Conservation (phyloP, 2,113 vertebrate species). For the Rhinopomastus cyanomelas region DNA sequence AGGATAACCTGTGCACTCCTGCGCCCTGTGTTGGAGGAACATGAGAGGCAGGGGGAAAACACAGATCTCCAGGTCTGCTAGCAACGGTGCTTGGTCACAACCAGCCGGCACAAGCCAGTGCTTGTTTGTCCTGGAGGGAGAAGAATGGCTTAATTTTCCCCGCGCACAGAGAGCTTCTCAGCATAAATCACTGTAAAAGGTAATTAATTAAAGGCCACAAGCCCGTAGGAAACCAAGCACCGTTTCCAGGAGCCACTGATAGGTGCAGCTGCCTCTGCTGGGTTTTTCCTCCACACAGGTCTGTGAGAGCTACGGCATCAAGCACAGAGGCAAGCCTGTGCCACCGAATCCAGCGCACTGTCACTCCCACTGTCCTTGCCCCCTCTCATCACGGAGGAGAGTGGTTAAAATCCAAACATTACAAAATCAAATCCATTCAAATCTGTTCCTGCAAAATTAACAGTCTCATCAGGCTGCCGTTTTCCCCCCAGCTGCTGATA, state of each 20-base stretch:
- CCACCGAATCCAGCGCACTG: neutral
- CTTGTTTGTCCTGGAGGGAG: neutral
- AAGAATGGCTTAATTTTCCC: slow-evolving; percentile 30
- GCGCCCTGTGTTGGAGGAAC: neutral
- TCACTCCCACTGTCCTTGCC: neutral
- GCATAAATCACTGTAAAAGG: neutral
- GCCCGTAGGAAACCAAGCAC: neutral
- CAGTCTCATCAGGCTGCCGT: neutral
- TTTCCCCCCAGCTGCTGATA: neutral
- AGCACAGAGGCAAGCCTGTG: neutral
- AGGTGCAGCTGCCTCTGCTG: neutral
- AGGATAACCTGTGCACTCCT: neutral
- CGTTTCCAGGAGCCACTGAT: neutral
- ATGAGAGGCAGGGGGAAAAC: neutral
- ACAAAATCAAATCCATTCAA: neutral
- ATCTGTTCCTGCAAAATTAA: neutral
- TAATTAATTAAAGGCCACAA: slow-evolving; percentile 29
- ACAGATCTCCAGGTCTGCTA: neutral
- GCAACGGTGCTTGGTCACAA: neutral
- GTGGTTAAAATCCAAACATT: neutral
- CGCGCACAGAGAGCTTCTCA: neutral
- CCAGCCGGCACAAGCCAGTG: neutral
- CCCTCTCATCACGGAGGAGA: neutral
- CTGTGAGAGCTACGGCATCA: neutral
- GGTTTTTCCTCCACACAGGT: neutral